These are phyloP conservation scores for Musca vetustissima DNA, from an alignment of 1,140 invertebrate species.

Conservation along the genomic window DNA sequence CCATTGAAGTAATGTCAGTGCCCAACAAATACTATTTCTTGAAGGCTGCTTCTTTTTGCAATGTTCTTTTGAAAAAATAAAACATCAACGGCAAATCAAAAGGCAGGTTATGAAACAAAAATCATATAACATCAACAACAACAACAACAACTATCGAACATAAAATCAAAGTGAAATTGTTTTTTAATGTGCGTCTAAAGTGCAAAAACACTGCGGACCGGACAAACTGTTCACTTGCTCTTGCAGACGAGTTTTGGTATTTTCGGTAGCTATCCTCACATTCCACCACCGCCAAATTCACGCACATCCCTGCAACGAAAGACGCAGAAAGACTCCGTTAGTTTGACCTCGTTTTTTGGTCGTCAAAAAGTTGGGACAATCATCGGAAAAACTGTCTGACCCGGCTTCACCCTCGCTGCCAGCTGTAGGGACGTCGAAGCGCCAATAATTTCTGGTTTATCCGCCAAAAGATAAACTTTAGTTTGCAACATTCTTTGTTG, in stretches of 20 bases:
- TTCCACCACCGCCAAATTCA: too few relatives aligned
- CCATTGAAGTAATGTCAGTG: background rate
- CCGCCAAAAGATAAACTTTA: too few relatives aligned
- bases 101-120: constrained; percentile 3
- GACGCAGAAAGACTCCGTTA: too few relatives aligned
- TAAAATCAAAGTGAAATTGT: constrained; percentile 21
- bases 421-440: too few relatives aligned
- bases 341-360: constrained; percentile 18
- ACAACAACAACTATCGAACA: background rate
- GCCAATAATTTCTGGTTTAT: too few relatives aligned
- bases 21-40: background rate
- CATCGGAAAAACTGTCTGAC: background rate
- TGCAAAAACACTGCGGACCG: constrained; percentile 7
- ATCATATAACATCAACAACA: constrained; percentile 1
- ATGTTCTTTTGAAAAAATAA: background rate
- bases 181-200: constrained; percentile 5
- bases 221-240: too few relatives aligned
- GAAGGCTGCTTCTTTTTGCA: background rate
- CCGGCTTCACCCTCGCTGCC: too few relatives aligned
- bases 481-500: too few relatives aligned
- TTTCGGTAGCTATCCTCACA: too few relatives aligned
- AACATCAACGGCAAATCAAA: constrained; percentile 16
- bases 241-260: too few relatives aligned
- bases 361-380: background rate
- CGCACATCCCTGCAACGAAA: too few relatives aligned